Percentiles rank a stretch among this genome's conserved stretches.
Conservation (phyloP, 2,888 invertebrate species). For the Onthophagus sagittarius region DNA sequence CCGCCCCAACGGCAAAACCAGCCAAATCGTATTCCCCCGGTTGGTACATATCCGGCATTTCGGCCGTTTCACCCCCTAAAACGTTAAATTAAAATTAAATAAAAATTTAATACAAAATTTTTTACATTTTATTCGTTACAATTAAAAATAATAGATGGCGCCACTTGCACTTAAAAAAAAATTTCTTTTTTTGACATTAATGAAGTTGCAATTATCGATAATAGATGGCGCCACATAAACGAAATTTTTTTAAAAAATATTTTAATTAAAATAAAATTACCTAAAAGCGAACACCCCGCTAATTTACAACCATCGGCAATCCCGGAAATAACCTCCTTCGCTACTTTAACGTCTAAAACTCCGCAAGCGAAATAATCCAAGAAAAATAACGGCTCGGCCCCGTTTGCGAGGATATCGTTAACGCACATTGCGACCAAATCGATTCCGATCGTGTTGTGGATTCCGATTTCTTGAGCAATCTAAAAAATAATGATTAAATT, state of each 20-base stretch:
- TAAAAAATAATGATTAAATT: constrained; percentile 48
- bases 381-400: constrained; percentile 94
- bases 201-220: no score
- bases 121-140: no score
- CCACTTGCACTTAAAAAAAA: no score
- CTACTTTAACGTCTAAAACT: constrained; percentile 70
- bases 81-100: constrained; percentile 21
- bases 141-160: no score
- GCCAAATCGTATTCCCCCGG: constrained; percentile 90
- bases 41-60: constrained; percentile 93
- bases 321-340: constrained; percentile 77
- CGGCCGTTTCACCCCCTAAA: constrained; percentile 91
- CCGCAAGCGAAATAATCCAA: constrained; percentile 96
- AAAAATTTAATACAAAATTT: no score
- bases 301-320: constrained; percentile 82
- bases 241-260: no score
- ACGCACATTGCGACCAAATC: constrained; percentile 98
- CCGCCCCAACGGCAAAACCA: constrained; percentile 92
- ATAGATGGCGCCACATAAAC: no score
- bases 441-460: constrained; percentile 83
- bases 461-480: constrained; percentile 76
- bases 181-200: no score
- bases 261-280: no score
- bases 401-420: constrained; percentile 92
- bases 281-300: constrained; percentile 84